Percentiles rank a stretch among this genome's conserved stretches.
These are phyloP conservation scores for Sarcophaga peregrina DNA, from an alignment of 1,140 invertebrate genomes.

Conservation along the genomic window DNA sequence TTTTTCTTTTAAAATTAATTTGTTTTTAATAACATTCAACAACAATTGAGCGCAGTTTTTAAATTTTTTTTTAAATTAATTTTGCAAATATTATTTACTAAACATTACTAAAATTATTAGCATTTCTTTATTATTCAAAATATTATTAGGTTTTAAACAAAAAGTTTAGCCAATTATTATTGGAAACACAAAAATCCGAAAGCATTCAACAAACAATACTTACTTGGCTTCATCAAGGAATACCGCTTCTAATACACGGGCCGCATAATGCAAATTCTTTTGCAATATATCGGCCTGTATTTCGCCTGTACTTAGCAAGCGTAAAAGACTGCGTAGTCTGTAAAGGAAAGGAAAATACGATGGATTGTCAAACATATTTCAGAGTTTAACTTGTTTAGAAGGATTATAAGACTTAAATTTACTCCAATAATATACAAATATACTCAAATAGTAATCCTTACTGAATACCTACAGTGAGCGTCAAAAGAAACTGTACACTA, in stretches of 20 bases:
- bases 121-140: too few species aligned
- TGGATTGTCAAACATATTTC: too few species aligned
- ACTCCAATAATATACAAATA: too few species aligned
- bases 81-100: background rate
- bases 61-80: background rate
- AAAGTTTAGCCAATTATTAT: background rate
- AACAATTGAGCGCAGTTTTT: background rate
- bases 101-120: background rate
- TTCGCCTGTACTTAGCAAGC: conserved; percentile 83
- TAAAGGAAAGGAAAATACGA: conserved; percentile 46
- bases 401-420: too few species aligned
- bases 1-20: background rate
- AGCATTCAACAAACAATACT: conserved; percentile 63
- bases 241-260: conserved; percentile 86
- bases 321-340: conserved; percentile 85
- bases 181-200: background rate
- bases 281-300: conserved; percentile 85
- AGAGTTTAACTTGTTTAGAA: too few species aligned
- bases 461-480: too few species aligned
- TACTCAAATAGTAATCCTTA: too few species aligned
- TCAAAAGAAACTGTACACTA: too few species aligned
- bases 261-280: conserved; percentile 87
- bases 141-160: background rate
- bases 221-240: conserved; percentile 91
- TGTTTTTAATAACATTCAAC: background rate